Base-by-base conservation (phyloP, 1,140 invertebrate genomes). In the Drosophila kikkawai region DNA sequence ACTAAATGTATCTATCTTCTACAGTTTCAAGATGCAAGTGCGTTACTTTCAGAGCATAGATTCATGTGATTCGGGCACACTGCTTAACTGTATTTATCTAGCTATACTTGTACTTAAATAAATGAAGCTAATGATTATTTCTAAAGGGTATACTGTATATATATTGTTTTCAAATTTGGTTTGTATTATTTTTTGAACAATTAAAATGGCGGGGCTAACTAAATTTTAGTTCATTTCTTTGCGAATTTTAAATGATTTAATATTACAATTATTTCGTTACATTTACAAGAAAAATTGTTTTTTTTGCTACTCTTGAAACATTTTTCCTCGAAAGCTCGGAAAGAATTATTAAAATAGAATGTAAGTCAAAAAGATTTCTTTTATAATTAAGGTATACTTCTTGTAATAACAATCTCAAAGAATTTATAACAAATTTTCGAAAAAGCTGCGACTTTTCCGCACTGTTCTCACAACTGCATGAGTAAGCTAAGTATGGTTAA, bases 401-500 rank as follows among this genome's bases (percentile, higher is more conserved):
- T 29, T 50, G 11, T 11, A 51, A 12, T 7, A 34, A 12, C 12
- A 0, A 12, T 17, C 6, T 6, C 26, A 17, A 29, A 11, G 7
- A 7, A 53, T 11, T 6, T 17, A 17, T 0, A 36, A 19, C 11
- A 60, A 34, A 44, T 66, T 45, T 70, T 68, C n/a, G 34, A 55
- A 68, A 70, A 55, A 44, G 0, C 22, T 19, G 39, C 32, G 63
- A 68, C 48, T 32, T 34, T 45, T 12, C 32, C 26, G 8, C 17
- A 9, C 6, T 29, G 19, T 53, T 4, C 13, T 15, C 32, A 45
- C 39, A 59, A 29, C 59, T 68, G 66, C 55, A 68, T 69, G 80
- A 80, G 48, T 83, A 65, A 75, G 48, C 69, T 82, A 68, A 39
- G 17, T 63, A 67, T 59, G 45, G 47, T 44, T 29, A 61, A 51